phyloP scores from a whole-genome alignment of 2,888 invertebrate genomes.

The Sepiola atlantica region DNA sequence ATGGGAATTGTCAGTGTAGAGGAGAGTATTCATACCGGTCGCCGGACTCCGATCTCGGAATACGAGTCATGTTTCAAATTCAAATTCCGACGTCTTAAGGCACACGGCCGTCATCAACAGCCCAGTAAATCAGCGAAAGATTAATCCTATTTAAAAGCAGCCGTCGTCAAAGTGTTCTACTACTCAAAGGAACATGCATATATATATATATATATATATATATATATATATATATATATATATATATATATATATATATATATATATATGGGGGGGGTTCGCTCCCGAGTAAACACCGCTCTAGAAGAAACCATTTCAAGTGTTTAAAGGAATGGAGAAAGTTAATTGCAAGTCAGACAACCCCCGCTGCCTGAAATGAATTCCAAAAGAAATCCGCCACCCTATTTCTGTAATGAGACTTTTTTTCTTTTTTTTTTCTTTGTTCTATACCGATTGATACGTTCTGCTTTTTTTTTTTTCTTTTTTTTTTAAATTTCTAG shows the following conservation, averaged over 20 bases:
- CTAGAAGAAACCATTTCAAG: neutral
- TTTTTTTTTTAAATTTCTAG: neutral
- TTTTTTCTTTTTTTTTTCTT: neutral
- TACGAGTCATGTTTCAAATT: too few relatives aligned
- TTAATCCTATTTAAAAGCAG: too few relatives aligned
- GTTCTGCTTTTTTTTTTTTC: neutral
- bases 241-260: neutral
- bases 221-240: neutral
- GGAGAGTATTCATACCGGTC: too few relatives aligned
- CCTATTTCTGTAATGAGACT: neutral
- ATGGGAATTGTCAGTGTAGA: too few relatives aligned
- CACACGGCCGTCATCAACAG: too few relatives aligned
- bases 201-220: neutral
- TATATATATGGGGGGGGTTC: neutral
- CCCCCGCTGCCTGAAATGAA: neutral
- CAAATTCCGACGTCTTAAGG: too few relatives aligned
- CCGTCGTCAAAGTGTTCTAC: too few relatives aligned
- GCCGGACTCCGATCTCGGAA: too few relatives aligned
- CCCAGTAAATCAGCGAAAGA: too few relatives aligned
- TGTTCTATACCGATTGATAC: neutral
- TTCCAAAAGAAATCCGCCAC: neutral
- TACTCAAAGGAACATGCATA: neutral
- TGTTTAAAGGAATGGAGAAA: neutral
- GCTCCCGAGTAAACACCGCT: too few relatives aligned
- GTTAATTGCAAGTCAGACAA: neutral